Evolutionary conservation across 2,888 invertebrate genomes (phyloP).

Genomic region (Sepioteuthis lessoniana): DNA sequence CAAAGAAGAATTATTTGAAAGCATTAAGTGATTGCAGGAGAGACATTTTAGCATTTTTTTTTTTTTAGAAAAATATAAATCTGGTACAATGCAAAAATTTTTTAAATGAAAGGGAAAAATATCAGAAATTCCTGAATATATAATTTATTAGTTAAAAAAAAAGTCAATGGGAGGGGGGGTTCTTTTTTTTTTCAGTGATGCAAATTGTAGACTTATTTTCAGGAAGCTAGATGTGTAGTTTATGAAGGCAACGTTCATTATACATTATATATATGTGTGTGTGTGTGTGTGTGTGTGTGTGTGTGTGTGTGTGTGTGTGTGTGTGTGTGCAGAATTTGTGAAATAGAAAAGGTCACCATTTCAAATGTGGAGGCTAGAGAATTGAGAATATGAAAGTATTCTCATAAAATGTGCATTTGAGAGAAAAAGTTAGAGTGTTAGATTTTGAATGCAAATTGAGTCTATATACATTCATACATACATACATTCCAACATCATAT

Average conservation of each 20-base stretch:
- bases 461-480: not conserved
- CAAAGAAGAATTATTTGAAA: not conserved
- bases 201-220: not conserved
- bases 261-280: not conserved
- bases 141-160: not conserved
- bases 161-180: not conserved
- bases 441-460: not conserved
- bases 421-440: not conserved
- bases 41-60: not conserved
- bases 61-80: constrained; percentile 33
- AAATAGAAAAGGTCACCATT: constrained; percentile 33
- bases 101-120: not conserved
- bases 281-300: no score
- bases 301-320: no score
- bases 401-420: not conserved
- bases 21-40: not conserved
- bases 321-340: not conserved
- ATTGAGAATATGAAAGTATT: no score
- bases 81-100: not conserved
- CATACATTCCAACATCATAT: not conserved
- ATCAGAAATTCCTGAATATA: not conserved
- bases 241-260: constrained; percentile 20
- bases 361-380: constrained; percentile 25
- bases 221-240: not conserved
- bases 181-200: not conserved